These are phyloP conservation scores for Calyptommatus sinebrachiatus DNA, from an alignment of 2,113 vertebrate genomes.

Conservation along the genomic window DNA sequence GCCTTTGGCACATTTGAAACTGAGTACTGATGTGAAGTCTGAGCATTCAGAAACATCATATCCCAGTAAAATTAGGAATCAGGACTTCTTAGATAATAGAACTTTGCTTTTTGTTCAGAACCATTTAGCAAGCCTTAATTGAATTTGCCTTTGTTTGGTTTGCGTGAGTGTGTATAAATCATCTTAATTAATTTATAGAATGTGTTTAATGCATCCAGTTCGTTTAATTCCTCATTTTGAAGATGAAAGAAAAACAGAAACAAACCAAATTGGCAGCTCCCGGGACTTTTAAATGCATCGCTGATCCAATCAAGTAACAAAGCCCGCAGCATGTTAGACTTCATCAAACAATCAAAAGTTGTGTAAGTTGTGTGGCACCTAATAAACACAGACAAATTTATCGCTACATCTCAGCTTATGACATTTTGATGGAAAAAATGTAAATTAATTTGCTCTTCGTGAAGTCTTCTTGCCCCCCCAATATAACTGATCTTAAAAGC, in stretches of 20 bases:
- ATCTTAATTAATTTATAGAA: slow-evolving; percentile 32
- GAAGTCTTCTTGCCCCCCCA: neutral
- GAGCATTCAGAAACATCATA: neutral
- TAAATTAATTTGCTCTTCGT: neutral
- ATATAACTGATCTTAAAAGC: neutral
- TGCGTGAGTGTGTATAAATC: slow-evolving; percentile 6
- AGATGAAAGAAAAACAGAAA: slow-evolving; percentile 18
- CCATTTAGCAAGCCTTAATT: slow-evolving; percentile 26
- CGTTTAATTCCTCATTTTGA: slow-evolving; percentile 19
- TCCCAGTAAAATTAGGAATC: too few relatives aligned
- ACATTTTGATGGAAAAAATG: slow-evolving; percentile 22
- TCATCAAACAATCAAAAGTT: slow-evolving; percentile 20
- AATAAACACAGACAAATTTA: slow-evolving; percentile 21
- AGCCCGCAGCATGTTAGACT: slow-evolving; percentile 1
- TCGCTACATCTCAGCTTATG: neutral
- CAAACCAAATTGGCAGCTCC: slow-evolving; percentile 22
- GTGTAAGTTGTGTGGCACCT: neutral
- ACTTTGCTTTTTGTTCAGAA: slow-evolving; percentile 8
- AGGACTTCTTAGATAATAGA: neutral
- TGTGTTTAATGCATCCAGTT: slow-evolving; percentile 20
- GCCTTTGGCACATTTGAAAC: neutral
- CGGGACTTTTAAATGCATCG: slow-evolving; percentile 22
- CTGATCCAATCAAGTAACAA: slow-evolving; percentile 24
- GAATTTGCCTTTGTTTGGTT: slow-evolving; percentile 15
- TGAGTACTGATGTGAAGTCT: neutral